Evolutionary conservation across 2,797 vertebrate species (phyloP).

Genomic region (Eulemur coronatus): DNA sequence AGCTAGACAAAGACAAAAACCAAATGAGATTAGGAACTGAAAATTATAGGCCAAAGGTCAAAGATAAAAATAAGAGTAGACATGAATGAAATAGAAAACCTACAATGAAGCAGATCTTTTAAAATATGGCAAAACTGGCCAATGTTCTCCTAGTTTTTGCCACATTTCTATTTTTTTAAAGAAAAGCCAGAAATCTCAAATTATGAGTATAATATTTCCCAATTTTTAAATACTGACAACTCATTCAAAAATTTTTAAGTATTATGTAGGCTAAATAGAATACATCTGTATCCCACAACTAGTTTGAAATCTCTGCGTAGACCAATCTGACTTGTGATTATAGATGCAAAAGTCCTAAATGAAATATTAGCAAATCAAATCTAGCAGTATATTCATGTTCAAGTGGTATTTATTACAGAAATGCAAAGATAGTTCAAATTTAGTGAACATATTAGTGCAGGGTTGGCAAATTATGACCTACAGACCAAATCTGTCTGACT

Average conservation of each 20-base stretch:
- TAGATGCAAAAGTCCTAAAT: background rate
- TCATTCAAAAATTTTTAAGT: background rate
- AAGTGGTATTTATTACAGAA: constrained; percentile 6
- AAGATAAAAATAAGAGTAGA: background rate
- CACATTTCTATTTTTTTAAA: background rate
- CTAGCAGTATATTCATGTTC: background rate
- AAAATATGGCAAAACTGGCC: background rate
- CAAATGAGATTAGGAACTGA: background rate
- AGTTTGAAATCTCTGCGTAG: background rate
- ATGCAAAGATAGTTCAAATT: constrained; percentile 9
- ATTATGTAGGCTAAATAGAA: background rate
- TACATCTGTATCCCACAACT: background rate
- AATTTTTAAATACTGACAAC: background rate
- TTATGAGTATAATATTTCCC: background rate
- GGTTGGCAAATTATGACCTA: background rate
- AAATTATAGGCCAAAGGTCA: constrained; percentile 28
- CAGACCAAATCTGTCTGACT: background rate
- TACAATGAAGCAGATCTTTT: background rate
- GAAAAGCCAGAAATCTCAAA: background rate
- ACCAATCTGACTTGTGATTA: background rate
- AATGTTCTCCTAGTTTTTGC: background rate
- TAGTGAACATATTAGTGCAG: background rate
- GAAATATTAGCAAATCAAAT: constrained; percentile 33
- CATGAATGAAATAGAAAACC: constrained; percentile 35
- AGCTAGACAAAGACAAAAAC: background rate